Base-by-base conservation (phyloP, 2,888 invertebrate genomes). In the Pyrrhia umbra region DNA sequence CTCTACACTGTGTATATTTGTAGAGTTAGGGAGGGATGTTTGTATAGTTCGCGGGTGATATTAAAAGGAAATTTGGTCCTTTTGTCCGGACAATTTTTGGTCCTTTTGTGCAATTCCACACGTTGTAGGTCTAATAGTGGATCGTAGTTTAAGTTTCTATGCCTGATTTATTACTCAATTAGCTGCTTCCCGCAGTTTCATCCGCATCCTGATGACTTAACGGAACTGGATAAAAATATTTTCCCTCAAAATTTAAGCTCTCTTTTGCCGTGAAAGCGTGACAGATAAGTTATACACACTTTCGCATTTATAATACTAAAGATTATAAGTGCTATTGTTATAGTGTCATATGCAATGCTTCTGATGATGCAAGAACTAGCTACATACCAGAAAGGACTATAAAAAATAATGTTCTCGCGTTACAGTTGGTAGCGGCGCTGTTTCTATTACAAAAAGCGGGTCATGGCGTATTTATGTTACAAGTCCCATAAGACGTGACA, bases 381-480 rank as follows among this genome's bases (percentile, higher is more conserved):
- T 23, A 37, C 15, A 15, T 18, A 9, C 15, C 9, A 45, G 46
- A 13, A 27, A 39, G 6, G 37, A 4, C 1, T 8, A 13, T 30
- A 62, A 47, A 60, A 45, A 27, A 16, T 23, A 62, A 18, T 23
- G 55, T 23, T 40, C 39, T 9, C 18, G 15, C 1, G 18, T 40
- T 20, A 18, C 20, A 23, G 37, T 56, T 8, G 15, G 18, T 4
- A 39, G 21, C 15, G 9, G 16, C 10, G n/a, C n/a, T 10, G 8
- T 43, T 72, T 72, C 23, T 49, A 47, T 57, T 52, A 52, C 67
- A 47, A 18, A 66, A 66, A 73, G 20, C 57, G 42, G 67, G 67
- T 54, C 63, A 59, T 73, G 68, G 54, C 25, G 30, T 73, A 69
- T 73, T 59, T 59, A 69, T 42, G 54, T 34, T 8, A 59, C 45